Evolutionary conservation across 2,113 vertebrate species (phyloP), one percentile per base, ranked within the genome.

Genomic region (Mugil cephalus): DNA sequence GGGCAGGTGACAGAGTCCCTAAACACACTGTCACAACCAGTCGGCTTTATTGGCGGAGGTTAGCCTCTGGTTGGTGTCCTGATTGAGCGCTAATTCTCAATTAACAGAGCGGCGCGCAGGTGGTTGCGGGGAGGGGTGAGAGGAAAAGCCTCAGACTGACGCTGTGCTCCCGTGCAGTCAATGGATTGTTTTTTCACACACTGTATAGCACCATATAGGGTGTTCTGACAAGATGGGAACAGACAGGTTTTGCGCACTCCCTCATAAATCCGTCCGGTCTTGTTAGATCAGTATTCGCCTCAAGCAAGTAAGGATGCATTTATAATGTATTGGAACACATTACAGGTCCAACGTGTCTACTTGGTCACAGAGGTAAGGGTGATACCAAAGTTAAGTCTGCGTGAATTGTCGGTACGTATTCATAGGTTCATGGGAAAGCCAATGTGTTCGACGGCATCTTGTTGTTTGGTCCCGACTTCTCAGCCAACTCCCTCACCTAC

Each of bases 21-120:
- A 21, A 83, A 47, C 76, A 76, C n/a, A 66, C 71, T 82, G 80
- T 87, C 86, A 74, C 51, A 69, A 53, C 53, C 84, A 83, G 72
- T 88, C 79, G 84, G 70, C 56, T 80, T 81, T 75, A 82, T 79
- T 69, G 62, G 3, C 3, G 43, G 60, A 77, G 73, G 74, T 74
- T 76, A 39, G 21, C 64, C 40, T 47, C 65, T 85, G 85, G 88
- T 82, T 90, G 87, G 74, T 60, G 21, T 24, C 65, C 77, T 86
- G 65, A 90, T 86, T 68, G 59, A 80, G 71, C 63, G 70, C 59
- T 90, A 84, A 92, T 91, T 91, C 64, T 66, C 87, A 78, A 80
- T 90, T 77, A 86, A 59, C 40, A 7, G 36, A 59, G 48, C 30
- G 0, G 19, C 65, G 67, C 56, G 74, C 86, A 89, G 89, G 85